phyloP scores from a whole-genome alignment of 2,113 vertebrate species.

The Psammodynastes pulverulentus region DNA sequence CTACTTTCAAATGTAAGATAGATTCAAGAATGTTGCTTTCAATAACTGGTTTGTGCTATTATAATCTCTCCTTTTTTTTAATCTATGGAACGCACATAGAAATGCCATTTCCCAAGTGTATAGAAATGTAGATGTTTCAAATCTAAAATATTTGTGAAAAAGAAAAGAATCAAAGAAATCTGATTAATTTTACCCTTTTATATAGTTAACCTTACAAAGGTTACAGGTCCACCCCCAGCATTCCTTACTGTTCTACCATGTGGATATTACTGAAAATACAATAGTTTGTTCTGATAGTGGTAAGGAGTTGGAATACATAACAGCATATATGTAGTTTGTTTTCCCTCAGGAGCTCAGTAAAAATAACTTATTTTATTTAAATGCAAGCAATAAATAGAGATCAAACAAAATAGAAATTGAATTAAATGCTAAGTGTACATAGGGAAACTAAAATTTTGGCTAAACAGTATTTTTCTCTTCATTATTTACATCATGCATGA shows the following conservation, averaged over 20 bases:
- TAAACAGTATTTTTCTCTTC: constrained; percentile 62
- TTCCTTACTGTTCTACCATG: background rate
- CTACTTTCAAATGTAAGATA: constrained; percentile 67
- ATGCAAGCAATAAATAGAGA: constrained; percentile 77
- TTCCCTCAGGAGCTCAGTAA: constrained; percentile 73
- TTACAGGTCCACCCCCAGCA: background rate
- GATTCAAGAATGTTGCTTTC: constrained; percentile 67
- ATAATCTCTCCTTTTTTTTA: constrained; percentile 64
- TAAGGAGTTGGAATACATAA: constrained; percentile 48
- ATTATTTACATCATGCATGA: constrained; percentile 53
- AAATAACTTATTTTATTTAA: constrained; percentile 75
- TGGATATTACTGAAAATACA: constrained; percentile 8
- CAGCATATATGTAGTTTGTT: constrained; percentile 60
- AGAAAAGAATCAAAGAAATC: constrained; percentile 24
- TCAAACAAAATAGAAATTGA: constrained; percentile 63
- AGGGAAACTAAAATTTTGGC: constrained; percentile 60
- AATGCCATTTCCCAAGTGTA: constrained; percentile 39
- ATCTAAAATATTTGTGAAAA: constrained; percentile 46
- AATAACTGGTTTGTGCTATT: constrained; percentile 61
- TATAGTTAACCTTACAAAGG: background rate
- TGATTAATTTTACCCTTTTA: constrained; percentile 9
- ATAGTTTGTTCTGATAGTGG: constrained; percentile 39
- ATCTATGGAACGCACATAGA: constrained; percentile 43
- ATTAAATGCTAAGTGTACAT: constrained; percentile 56
- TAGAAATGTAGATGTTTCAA: constrained; percentile 36